phyloP scores from a whole-genome alignment of 2,797 vertebrate species.

The Trematomus bernacchii region DNA sequence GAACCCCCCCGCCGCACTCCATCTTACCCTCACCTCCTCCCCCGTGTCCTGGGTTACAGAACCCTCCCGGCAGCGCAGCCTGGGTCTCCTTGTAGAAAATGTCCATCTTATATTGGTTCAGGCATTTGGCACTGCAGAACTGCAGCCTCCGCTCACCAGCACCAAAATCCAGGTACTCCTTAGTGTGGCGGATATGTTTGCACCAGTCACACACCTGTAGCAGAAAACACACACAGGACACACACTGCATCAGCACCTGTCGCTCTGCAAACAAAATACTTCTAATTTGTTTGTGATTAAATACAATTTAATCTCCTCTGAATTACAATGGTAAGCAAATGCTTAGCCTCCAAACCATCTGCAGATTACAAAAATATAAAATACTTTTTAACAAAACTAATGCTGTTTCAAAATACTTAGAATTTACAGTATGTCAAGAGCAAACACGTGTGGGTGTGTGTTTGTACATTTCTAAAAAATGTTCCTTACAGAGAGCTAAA shows the following conservation, averaged over 20 bases:
- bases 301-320: constrained; percentile 43
- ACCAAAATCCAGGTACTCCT: constrained; percentile 99
- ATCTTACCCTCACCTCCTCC: constrained; percentile 91
- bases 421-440: constrained; percentile 31
- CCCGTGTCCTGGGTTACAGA: constrained; percentile 92
- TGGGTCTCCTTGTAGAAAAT: constrained; percentile 99
- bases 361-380: constrained; percentile 28
- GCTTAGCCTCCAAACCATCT: constrained; percentile 60
- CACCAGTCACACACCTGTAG: constrained; percentile 99
- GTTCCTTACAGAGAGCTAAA: constrained; percentile 26
- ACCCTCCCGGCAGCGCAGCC: constrained; percentile 93
- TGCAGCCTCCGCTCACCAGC: constrained; percentile 98
- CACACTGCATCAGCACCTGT: constrained; percentile 49
- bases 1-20: constrained; percentile 92
- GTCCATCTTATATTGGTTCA: constrained; percentile 99
- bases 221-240: constrained; percentile 59
- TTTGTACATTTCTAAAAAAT: not conserved
- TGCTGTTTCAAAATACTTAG: constrained; percentile 22
- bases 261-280: constrained; percentile 34
- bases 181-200: constrained; percentile 99
- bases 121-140: constrained; percentile 99
- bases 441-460: constrained; percentile 6
- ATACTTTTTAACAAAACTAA: constrained; percentile 29
- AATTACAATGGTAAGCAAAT: constrained; percentile 39
- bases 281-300: constrained; percentile 58